These are phyloP conservation scores for Drosophila miranda DNA, from an alignment of 1,140 invertebrate species.

Conservation along the genomic window DNA sequence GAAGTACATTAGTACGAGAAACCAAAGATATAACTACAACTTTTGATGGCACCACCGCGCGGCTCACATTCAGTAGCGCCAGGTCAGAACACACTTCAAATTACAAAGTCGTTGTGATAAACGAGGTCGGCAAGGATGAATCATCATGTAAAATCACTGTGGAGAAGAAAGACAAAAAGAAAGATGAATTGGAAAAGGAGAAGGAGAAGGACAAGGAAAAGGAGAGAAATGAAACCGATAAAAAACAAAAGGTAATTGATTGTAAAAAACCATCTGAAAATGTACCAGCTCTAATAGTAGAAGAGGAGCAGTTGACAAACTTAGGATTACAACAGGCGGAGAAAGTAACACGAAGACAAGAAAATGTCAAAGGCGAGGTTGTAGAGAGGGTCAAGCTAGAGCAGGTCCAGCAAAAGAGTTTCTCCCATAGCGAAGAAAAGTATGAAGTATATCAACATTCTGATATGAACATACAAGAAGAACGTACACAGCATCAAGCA, in stretches of 20 bases:
- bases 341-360: neutral
- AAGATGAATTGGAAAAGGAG: conserved; percentile 64
- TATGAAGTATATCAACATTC: neutral
- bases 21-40: conserved; percentile 87
- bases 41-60: conserved; percentile 92
- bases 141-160: conserved; percentile 90
- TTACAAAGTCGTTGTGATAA: conserved; percentile 91
- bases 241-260: conserved; percentile 71
- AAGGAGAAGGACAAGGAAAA: conserved; percentile 66
- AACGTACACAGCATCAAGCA: conserved; percentile 7
- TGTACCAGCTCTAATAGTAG: neutral
- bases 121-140: conserved; percentile 92
- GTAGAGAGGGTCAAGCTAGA: neutral
- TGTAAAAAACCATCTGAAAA: neutral
- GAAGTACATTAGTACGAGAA: conserved; percentile 88
- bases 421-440: conserved; percentile 1
- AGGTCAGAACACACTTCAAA: conserved; percentile 88
- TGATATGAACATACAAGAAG: conserved; percentile 12
- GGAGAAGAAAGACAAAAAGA: conserved; percentile 76
- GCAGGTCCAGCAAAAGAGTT: conserved; percentile 3
- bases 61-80: conserved; percentile 88
- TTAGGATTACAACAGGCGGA: neutral
- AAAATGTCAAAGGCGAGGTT: neutral
- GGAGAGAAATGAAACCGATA: conserved; percentile 73
- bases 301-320: conserved; percentile 4